Evolutionary conservation across 2,888 invertebrate genomes (phyloP), one percentile per base, ranked within the genome.

Genomic region (Caenorhabditis sp.): DNA sequence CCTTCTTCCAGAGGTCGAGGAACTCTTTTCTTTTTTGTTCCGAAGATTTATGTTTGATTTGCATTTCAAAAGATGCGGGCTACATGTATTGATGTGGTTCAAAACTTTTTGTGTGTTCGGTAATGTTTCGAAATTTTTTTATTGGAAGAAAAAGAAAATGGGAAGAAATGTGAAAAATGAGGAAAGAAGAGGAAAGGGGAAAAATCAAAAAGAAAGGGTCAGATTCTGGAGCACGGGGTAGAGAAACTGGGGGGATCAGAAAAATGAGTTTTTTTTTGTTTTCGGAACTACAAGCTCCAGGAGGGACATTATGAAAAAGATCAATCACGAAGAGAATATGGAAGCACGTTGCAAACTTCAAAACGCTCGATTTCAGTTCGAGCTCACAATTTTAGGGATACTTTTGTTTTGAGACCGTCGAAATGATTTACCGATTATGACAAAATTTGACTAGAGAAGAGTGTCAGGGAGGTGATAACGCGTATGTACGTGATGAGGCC

Each of bases 21-120:
- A 56, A 75, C 56, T 63, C 28, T 56, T 35, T 66, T 66, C 66
- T n/a, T n/a, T n/a, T n/a, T n/a, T 54, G 26, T 74, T 24, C 26
- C 35, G 66, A 61, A 76, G 14, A 54, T 26, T 61, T 26, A 69
- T 66, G 54, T 75, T 56, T 75, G 70, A 75, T 77, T 77, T 77
- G 69, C 73, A 51, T 68, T 68, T 74, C 73, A 80, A 68, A 75
- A 68, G 44, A 63, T 44, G 12, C 14, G 26, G 61, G 61, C n/a
- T 26, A 22, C 19, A 31, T 38, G 10, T 31, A 59, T 26, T 59
- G 59, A 49, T 38, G 12, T n/a, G 2, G 44, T 38, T 63, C 38
- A 10, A 41, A 38, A 19, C n/a, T 38, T 28, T 72, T 54, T 19
- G 28, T 56, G 19, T 26, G 54, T 44, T 58, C 47, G 28, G 24